phyloP scores from a whole-genome alignment of 2,797 vertebrate species.

The Rhyacichthys aspro region DNA sequence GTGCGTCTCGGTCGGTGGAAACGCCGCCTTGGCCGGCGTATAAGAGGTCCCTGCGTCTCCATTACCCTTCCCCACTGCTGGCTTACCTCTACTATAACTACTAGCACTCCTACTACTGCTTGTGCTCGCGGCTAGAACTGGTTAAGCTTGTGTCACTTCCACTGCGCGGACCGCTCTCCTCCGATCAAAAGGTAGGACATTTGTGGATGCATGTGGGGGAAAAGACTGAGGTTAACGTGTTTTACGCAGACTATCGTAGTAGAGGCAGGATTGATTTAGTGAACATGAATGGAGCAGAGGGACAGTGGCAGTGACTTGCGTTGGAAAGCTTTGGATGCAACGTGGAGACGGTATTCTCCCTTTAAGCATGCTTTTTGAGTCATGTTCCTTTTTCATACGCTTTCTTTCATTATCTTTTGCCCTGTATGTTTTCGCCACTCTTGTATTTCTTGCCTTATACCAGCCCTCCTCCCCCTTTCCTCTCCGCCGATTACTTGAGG shows the following conservation, averaged over 20 bases:
- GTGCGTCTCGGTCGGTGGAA: constrained; percentile 67
- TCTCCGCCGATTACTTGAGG: constrained; percentile 37
- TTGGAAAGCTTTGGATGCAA: constrained; percentile 45
- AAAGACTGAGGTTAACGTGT: not conserved
- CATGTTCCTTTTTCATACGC: not conserved
- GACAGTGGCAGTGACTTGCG: constrained; percentile 37
- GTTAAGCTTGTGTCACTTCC: constrained; percentile 29
- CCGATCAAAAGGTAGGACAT: constrained; percentile 69
- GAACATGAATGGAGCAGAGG: constrained; percentile 19
- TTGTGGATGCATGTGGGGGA: constrained; percentile 9
- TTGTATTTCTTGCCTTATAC: not conserved
- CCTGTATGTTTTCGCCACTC: constrained; percentile 7
- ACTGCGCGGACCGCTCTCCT: constrained; percentile 36
- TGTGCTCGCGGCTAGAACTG: constrained; percentile 35
- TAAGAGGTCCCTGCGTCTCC: constrained; percentile 76
- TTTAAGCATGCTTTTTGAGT: constrained; percentile 9
- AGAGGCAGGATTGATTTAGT: constrained; percentile 35
- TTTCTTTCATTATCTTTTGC: not conserved
- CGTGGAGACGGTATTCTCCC: constrained; percentile 45
- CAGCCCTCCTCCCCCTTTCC: not conserved
- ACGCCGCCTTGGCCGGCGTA: constrained; percentile 69
- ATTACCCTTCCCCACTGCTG: constrained; percentile 58
- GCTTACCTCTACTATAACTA: constrained; percentile 58
- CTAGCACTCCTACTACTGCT: constrained; percentile 48
- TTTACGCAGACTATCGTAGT: not conserved